Conservation (phyloP, 1,140 invertebrate genomes). For the Cephus cinctus region DNA sequence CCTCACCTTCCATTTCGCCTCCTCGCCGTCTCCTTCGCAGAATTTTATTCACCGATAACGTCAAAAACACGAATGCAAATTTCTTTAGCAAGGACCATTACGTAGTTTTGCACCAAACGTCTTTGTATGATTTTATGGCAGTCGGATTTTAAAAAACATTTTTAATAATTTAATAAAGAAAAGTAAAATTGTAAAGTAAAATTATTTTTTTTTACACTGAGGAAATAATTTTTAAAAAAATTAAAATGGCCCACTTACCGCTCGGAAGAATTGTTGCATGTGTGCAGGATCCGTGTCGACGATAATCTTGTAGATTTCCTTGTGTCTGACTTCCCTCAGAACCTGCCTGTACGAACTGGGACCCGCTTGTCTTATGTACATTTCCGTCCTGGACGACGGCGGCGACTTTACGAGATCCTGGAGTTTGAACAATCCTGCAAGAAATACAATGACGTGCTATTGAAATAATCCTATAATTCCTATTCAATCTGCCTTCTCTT, state of each 20-base stretch:
- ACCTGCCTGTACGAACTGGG: slow-evolving; percentile 76
- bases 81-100: no score
- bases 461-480: no score
- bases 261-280: slow-evolving; percentile 76
- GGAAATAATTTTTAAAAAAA: no score
- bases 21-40: no score
- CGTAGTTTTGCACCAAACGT: no score
- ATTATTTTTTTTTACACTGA: no score
- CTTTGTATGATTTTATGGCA: not conserved
- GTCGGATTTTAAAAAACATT: not conserved
- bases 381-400: slow-evolving; percentile 68
- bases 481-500: no score
- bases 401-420: slow-evolving; percentile 79
- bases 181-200: not conserved
- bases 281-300: slow-evolving; percentile 79
- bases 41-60: no score
- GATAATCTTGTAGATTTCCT: slow-evolving; percentile 81
- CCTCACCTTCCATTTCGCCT: no score
- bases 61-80: no score
- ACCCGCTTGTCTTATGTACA: slow-evolving; percentile 79
- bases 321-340: slow-evolving; percentile 75
- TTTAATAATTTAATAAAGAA: not conserved
- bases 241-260: slow-evolving; percentile 74
- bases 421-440: slow-evolving; percentile 82
- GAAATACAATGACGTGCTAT: slow-evolving; percentile 11